phyloP scores from a whole-genome alignment of 2,797 vertebrate genomes.

The Melanotaenia parkinsoni region DNA sequence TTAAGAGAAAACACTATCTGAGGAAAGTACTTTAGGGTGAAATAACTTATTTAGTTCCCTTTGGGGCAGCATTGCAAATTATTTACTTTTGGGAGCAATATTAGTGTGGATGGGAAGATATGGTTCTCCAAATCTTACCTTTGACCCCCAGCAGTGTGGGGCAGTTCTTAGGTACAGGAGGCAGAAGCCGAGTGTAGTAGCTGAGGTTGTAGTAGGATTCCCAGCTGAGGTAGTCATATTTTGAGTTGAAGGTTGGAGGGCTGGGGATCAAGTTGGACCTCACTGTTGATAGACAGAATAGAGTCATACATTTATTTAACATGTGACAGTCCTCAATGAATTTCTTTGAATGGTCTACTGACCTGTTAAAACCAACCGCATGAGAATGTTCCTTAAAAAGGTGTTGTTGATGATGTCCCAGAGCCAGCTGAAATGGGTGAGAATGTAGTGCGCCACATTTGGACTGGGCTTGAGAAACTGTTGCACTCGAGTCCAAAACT shows the following conservation, averaged over 20 bases:
- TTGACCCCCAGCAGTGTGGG: slow-evolving; percentile 91
- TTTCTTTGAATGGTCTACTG: not conserved
- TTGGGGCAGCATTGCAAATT: not conserved
- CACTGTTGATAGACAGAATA: slow-evolving; percentile 74
- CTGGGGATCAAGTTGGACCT: slow-evolving; percentile 91
- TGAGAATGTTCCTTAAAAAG: slow-evolving; percentile 87
- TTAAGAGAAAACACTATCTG: not conserved
- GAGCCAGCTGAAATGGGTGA: slow-evolving; percentile 92
- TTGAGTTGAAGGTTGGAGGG: slow-evolving; percentile 94
- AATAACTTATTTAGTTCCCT: not conserved
- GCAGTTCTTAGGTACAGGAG: slow-evolving; percentile 90
- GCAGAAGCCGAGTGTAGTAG: slow-evolving; percentile 93
- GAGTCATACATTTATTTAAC: not conserved
- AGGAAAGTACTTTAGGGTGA: not conserved
- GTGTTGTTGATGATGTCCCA: slow-evolving; percentile 92
- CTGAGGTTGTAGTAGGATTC: slow-evolving; percentile 92
- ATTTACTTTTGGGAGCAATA: not conserved
- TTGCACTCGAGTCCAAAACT: slow-evolving; percentile 86
- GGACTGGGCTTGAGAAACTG: slow-evolving; percentile 86
- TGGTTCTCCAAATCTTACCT: slow-evolving; percentile 79
- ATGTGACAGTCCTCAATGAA: not conserved
- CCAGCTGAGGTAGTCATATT: slow-evolving; percentile 93
- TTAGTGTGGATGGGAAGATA: not conserved
- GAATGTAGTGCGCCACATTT: slow-evolving; percentile 85
- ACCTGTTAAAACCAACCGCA: slow-evolving; percentile 94